phyloP scores from a whole-genome alignment of 2,113 vertebrate genomes.

The Serilophus lunatus region DNA sequence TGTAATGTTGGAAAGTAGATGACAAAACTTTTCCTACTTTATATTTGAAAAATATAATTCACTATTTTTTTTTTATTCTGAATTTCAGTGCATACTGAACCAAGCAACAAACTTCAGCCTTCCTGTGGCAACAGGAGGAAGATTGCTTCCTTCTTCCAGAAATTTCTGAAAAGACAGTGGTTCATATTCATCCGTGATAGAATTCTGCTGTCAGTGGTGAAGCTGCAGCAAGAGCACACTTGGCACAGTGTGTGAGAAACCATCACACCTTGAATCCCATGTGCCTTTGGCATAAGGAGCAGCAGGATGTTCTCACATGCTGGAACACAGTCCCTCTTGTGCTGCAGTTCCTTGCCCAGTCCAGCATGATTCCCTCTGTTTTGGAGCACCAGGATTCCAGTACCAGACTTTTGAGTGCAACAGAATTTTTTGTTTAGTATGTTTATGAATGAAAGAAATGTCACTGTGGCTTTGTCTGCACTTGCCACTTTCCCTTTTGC shows the following conservation, averaged over 20 bases:
- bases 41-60: not conserved
- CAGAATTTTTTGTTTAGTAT: not conserved
- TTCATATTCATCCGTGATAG: not conserved
- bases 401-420: not conserved
- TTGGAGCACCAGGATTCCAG: not conserved
- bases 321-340: not conserved
- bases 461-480: not conserved
- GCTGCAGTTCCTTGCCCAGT: not conserved
- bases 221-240: not conserved
- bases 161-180: not conserved
- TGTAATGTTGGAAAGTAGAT: not conserved
- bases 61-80: not conserved
- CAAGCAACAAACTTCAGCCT: not conserved
- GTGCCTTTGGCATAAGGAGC: not conserved
- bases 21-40: not conserved
- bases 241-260: not conserved
- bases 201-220: not conserved
- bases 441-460: not conserved
- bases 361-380: not conserved
- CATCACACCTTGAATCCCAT: not conserved
- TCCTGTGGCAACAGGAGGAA: constrained; percentile 13
- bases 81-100: constrained; percentile 27
- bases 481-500: not conserved
- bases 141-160: not conserved
- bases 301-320: not conserved